These are phyloP conservation scores for Nyctibius grandis DNA, from an alignment of 2,797 vertebrate species.

Conservation along the genomic window DNA sequence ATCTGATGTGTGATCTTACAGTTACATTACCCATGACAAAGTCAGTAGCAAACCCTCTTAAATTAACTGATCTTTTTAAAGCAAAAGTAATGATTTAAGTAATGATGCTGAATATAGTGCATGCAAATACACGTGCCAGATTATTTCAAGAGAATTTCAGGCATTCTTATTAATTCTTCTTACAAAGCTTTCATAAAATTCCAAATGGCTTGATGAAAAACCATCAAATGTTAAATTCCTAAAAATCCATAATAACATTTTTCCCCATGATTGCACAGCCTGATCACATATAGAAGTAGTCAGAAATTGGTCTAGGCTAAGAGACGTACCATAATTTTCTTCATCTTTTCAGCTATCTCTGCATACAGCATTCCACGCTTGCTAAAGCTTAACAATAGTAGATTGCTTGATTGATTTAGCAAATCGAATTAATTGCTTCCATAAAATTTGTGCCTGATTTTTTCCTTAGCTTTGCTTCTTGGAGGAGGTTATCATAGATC, in stretches of 20 bases:
- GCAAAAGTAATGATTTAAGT: not conserved
- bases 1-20: conserved; percentile 51
- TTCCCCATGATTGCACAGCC: not conserved
- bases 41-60: conserved; percentile 21
- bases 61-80: conserved; percentile 9
- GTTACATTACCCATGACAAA: conserved; percentile 1
- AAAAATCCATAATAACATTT: not conserved
- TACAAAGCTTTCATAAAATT: not conserved
- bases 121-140: not conserved
- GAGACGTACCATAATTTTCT: not conserved
- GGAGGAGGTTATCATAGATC: not conserved
- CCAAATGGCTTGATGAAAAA: not conserved
- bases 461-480: not conserved
- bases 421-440: not conserved
- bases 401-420: not conserved
- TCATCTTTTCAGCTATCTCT: not conserved
- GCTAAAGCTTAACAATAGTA: not conserved
- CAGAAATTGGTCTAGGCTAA: not conserved
- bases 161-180: not conserved
- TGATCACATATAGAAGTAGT: not conserved
- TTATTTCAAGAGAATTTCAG: not conserved
- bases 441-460: not conserved
- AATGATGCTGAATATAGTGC: not conserved
- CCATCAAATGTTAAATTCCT: not conserved
- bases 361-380: not conserved